Conservation (phyloP, 2,888 invertebrate genomes). For the Caenorhabditis japonica region DNA sequence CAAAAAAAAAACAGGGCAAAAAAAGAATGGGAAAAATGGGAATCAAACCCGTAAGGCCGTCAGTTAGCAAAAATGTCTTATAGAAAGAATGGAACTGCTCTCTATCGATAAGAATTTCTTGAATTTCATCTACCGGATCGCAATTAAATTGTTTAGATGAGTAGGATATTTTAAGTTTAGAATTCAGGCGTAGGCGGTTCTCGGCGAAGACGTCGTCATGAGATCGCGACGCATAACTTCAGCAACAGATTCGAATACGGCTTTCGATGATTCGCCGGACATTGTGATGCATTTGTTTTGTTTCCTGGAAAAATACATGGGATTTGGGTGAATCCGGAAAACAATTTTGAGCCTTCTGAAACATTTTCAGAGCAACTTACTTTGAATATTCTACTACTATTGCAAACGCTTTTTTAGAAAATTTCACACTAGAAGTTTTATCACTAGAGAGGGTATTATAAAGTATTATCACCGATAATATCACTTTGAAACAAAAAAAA, state of each 20-base stretch:
- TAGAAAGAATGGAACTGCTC: too few species aligned
- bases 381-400: neutral
- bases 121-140: too few species aligned
- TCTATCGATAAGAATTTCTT: too few species aligned
- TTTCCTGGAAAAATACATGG: conserved; percentile 41
- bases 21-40: neutral
- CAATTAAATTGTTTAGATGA: too few species aligned
- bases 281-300: conserved; percentile 57
- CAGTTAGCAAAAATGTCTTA: too few species aligned
- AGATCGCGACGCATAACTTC: conserved; percentile 55
- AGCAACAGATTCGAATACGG: conserved; percentile 48
- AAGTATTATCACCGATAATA: too few species aligned
- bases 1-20: conserved; percentile 2
- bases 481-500: too few species aligned
- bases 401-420: too few species aligned
- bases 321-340: neutral
- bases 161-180: conserved; percentile 12
- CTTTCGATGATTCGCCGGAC: conserved; percentile 58
- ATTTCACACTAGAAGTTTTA: too few species aligned
- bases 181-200: conserved; percentile 48
- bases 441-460: too few species aligned
- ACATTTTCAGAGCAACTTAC: neutral
- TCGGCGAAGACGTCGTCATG: conserved; percentile 12
- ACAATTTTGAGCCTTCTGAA: neutral
- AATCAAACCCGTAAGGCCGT: too few species aligned